Evolutionary conservation across 2,797 vertebrate genomes (phyloP), one percentile per base, ranked within the genome.

Genomic region (Gadopsis marmoratus): DNA sequence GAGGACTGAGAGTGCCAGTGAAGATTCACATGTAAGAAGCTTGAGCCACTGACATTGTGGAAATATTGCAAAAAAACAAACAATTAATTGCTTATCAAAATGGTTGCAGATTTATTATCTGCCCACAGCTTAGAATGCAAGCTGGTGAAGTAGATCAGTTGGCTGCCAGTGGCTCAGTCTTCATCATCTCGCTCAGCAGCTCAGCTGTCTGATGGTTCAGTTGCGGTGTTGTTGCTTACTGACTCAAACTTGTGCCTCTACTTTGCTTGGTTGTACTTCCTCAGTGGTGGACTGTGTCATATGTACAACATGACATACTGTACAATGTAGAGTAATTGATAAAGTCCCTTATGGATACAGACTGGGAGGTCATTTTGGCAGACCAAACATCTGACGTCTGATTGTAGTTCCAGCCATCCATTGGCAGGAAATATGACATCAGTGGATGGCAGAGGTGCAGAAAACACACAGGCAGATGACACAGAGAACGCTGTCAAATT

Each of bases 401-500:
- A 78, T n/a, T 4, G 35, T n/a, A n/a, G 23, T 39, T 50, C 47
- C 41, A n/a, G 0, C 45, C 62, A 14, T 60, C 47, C 45, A 45
- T 29, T 39, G 21, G 74, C 43, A 65, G n/a, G 12, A 56, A 41
- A 29, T 69, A 76, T 72, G 60, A 70, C 71, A 33, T n/a, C 53
- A 74, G 76, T 37, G 8, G 23, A 60, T 21, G 54, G 67, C 21
- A 5, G 29, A 69, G 39, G 43, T 37, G 67, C 74, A 66, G n/a
- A 71, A 69, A 71, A 74, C 19, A 55, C 16, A 17, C 4, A 67
- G 45, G 12, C 12, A 4, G n/a, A 37, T 9, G 41, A 79, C 55
- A 62, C 11, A 35, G 21, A 54, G 10, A 53, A 60, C n/a, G 6
- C 26, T 13, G 58, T 65, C 8, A 41, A 58, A 37, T 16, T 12